A percentile compares a stretch with the other conserved stretches of the same genome.
Evolutionary conservation across 2,113 vertebrate genomes (phyloP).

Genomic region (Strix uralensis): DNA sequence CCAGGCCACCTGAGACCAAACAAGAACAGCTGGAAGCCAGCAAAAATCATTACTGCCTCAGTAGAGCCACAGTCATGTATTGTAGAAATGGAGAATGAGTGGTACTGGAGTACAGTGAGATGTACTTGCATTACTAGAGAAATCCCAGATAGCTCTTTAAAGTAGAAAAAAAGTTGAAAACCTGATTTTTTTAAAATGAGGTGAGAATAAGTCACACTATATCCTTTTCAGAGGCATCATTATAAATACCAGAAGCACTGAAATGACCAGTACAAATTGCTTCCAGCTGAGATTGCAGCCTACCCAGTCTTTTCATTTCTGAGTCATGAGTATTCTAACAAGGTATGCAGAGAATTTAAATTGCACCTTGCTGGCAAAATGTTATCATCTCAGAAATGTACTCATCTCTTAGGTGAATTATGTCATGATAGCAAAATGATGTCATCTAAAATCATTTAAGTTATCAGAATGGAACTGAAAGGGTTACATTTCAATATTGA

Average conservation of each 20-base stretch:
- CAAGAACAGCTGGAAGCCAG: constrained; percentile 53
- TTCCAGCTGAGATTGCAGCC: constrained; percentile 12
- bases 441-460: not conserved
- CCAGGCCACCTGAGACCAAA: constrained; percentile 65
- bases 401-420: not conserved
- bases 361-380: not conserved
- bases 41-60: constrained; percentile 44
- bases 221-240: not conserved
- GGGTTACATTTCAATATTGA: not conserved
- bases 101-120: not conserved
- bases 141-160: not conserved
- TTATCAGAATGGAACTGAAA: not conserved
- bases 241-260: not conserved
- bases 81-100: not conserved
- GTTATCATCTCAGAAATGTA: not conserved
- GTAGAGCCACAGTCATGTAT: not conserved
- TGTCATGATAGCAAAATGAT: not conserved
- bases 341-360: constrained; percentile 1
- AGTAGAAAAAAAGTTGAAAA: not conserved
- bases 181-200: not conserved
- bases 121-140: not conserved
- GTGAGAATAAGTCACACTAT: not conserved
- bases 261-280: constrained; percentile 6
- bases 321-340: not conserved
- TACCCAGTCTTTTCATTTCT: not conserved